phyloP scores from a whole-genome alignment of 2,113 vertebrate species.

The Heterocephalus glaber region DNA sequence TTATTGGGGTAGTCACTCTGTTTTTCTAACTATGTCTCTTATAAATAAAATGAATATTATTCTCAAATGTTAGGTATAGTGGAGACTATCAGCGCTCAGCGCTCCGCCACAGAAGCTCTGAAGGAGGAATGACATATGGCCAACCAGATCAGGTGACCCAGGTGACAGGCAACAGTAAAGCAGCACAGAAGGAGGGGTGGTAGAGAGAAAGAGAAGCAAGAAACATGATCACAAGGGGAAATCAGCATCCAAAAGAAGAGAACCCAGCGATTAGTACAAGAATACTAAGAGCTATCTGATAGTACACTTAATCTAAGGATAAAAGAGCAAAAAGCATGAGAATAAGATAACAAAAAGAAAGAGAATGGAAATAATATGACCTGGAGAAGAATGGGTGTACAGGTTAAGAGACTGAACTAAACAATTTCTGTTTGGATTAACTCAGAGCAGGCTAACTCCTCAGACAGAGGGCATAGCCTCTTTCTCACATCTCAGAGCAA shows the following conservation, averaged over 20 bases:
- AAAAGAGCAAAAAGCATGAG: background rate
- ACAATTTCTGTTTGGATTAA: background rate
- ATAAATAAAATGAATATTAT: background rate
- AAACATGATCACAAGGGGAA: background rate
- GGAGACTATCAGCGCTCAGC: background rate
- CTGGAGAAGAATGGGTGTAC: background rate
- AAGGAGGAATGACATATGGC: background rate
- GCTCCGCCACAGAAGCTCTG: background rate
- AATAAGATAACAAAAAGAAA: conserved; percentile 1
- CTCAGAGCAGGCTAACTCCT: background rate
- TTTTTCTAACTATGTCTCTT: background rate
- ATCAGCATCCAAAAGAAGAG: background rate
- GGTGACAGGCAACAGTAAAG: background rate
- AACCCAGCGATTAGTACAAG: background rate
- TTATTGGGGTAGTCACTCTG: background rate
- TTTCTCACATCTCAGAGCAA: background rate
- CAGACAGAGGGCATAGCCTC: background rate
- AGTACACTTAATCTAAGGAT: background rate
- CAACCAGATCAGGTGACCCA: background rate
- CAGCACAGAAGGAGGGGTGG: background rate
- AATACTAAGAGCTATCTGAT: background rate
- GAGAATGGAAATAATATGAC: background rate
- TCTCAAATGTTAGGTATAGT: background rate
- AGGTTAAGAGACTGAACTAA: background rate
- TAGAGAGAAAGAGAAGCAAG: background rate